A percentile compares a stretch with the other conserved stretches of the same genome.
These are phyloP conservation scores for Macropis europaea DNA, from an alignment of 2,888 invertebrate species.

Conservation along the genomic window DNA sequence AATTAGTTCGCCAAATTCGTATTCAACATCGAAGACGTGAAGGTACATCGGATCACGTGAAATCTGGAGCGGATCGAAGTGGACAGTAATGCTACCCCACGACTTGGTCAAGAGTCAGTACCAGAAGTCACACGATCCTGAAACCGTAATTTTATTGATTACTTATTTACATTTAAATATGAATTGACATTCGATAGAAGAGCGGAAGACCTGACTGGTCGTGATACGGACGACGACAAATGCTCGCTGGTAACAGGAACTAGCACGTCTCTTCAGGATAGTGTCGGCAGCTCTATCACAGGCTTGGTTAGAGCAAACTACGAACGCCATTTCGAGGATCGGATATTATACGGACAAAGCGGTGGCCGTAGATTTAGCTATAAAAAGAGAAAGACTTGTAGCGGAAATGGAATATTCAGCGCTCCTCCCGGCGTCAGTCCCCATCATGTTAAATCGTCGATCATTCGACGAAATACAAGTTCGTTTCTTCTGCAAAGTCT, in stretches of 20 bases:
- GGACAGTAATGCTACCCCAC: constrained; percentile 34
- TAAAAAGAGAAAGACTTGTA: constrained; percentile 50
- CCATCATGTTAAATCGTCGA: constrained; percentile 66
- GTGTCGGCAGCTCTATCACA: constrained; percentile 42
- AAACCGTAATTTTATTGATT: not conserved
- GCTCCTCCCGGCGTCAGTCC: constrained; percentile 70
- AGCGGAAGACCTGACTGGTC: constrained; percentile 34
- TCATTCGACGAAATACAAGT: constrained; percentile 66
- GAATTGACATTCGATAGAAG: constrained; percentile 30
- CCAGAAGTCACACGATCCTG: not conserved
- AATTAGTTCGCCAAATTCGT: not conserved
- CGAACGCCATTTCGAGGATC: constrained; percentile 48
- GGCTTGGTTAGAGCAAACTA: constrained; percentile 29
- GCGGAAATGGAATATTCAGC: constrained; percentile 59
- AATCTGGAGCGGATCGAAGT: constrained; percentile 61
- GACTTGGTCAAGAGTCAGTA: constrained; percentile 49
- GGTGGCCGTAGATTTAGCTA: constrained; percentile 54
- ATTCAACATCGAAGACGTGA: not conserved
- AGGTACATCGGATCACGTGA: constrained; percentile 11
- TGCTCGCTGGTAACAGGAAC: constrained; percentile 57
- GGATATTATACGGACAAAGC: constrained; percentile 32
- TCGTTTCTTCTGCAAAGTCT: not conserved
- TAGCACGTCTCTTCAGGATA: constrained; percentile 53
- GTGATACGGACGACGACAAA: constrained; percentile 59
- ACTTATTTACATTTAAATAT: not conserved